Base-by-base conservation (phyloP, 2,888 invertebrate species). In the Ptychoptera albimana region DNA sequence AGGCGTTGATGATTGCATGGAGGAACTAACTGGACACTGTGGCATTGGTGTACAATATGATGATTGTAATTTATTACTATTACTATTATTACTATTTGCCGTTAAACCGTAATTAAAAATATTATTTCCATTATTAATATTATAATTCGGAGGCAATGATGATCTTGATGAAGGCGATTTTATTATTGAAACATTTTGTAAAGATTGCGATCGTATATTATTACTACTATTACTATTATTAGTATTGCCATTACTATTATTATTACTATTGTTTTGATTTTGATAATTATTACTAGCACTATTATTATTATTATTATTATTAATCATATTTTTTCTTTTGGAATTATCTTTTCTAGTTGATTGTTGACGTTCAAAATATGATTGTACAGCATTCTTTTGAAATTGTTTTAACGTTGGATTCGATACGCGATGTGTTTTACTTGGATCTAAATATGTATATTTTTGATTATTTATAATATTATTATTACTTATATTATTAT, bases 311-410 rank as follows among this genome's bases (percentile, higher is more conserved):
- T 34, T 45, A 43, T 34, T 49, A 39, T 37, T 48, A 16, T 40
- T 50, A 10, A 32, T 45, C 16, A 52, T 50, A 44, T 51, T 52
- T 51, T 54, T 54, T 53, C 50, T 53, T 46, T 52, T 53, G 49
- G 52, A 59, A 53, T 48, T 52, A 56, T 29, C 55, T 58, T 53
- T 48, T 58, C 56, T 11, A 51, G 55, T 58, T 42, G 53, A 64
- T 53, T 76, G 74, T 53, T 83, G 82, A 39, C 83, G 69, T 57
- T 86, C 84, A 60, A 85, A 84, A 56, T 82, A 87, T 2, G 82
- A 82, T 47, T 84, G 68, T 8, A 87, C 68, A 0, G 86, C 86
- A 59, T 84, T 82, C 64, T 86, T 85, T 57, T 86, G 86, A 48
- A 83, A 79, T 11, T 81, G 82, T 61, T 85, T 86, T 30, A 86